These are phyloP conservation scores for Tigriopus japonicus DNA, from an alignment of 1,140 invertebrate species.

Conservation along the genomic window DNA sequence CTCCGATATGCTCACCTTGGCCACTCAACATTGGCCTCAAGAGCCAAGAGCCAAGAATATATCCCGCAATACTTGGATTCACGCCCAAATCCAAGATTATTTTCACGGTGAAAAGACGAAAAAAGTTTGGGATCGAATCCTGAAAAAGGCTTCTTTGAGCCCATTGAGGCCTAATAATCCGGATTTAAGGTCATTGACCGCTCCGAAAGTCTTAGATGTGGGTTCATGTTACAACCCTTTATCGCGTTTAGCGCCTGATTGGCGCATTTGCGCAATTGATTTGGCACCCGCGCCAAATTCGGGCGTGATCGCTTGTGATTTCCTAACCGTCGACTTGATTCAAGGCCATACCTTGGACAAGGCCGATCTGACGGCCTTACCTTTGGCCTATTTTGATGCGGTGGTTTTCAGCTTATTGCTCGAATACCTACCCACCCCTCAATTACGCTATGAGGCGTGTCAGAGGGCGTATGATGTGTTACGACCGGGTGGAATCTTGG, in stretches of 20 bases:
- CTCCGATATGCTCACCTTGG: too few species aligned
- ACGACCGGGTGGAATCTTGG: background rate
- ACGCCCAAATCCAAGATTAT: too few species aligned
- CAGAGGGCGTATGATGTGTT: background rate
- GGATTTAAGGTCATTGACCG: too few species aligned
- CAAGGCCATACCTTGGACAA: background rate
- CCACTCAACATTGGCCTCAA: too few species aligned
- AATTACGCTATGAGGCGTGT: background rate
- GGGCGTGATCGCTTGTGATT: background rate
- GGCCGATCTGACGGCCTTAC: background rate
- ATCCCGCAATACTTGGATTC: too few species aligned
- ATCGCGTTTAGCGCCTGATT: background rate
- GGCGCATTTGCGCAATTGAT: background rate
- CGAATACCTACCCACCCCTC: slow-evolving; percentile 5
- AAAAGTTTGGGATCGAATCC: too few species aligned
- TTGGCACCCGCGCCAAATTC: background rate
- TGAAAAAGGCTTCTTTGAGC: too few species aligned
- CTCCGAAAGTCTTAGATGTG: background rate
- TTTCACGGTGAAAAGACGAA: too few species aligned
- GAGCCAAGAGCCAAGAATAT: too few species aligned
- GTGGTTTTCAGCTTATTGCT: background rate
- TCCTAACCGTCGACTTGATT: background rate
- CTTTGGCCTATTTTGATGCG: background rate
- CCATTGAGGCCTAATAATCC: too few species aligned
- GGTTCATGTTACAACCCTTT: background rate